Conservation (phyloP, 2,113 vertebrate species). For the Condylura cristata region DNA sequence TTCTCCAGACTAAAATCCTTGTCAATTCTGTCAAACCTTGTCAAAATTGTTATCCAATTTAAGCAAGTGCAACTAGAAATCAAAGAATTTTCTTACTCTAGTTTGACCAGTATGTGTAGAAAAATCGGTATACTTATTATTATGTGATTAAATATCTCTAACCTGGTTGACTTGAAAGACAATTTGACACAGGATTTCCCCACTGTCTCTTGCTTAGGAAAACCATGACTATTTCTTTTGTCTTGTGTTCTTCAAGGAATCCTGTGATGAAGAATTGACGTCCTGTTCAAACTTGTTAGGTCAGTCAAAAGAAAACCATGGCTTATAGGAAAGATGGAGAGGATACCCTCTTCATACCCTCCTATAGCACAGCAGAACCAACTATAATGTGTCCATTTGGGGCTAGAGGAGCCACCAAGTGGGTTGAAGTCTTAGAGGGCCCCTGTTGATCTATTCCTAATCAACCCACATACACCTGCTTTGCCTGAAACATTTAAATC, state of each 20-base stretch:
- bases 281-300: not conserved
- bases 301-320: not conserved
- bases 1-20: constrained; percentile 20
- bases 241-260: not conserved
- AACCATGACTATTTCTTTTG: not conserved
- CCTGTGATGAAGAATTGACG: not conserved
- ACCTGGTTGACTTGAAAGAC: not conserved
- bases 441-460: not conserved
- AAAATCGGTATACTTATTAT: not conserved
- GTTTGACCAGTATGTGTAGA: not conserved
- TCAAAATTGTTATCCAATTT: too few relatives aligned
- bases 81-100: constrained; percentile 17
- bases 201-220: not conserved
- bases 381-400: not conserved
- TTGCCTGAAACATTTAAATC: constrained; percentile 2
- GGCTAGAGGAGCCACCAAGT: not conserved
- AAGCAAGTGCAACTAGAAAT: not conserved
- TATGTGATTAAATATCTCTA: constrained; percentile 41
- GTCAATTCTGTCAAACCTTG: not conserved
- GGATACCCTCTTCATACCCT: not conserved
- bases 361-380: not conserved
- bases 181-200: not conserved
- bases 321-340: not conserved
- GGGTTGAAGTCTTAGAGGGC: not conserved
- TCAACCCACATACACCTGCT: not conserved